Base-by-base conservation (phyloP, 2,113 vertebrate genomes). In the Catharus bicknelli region DNA sequence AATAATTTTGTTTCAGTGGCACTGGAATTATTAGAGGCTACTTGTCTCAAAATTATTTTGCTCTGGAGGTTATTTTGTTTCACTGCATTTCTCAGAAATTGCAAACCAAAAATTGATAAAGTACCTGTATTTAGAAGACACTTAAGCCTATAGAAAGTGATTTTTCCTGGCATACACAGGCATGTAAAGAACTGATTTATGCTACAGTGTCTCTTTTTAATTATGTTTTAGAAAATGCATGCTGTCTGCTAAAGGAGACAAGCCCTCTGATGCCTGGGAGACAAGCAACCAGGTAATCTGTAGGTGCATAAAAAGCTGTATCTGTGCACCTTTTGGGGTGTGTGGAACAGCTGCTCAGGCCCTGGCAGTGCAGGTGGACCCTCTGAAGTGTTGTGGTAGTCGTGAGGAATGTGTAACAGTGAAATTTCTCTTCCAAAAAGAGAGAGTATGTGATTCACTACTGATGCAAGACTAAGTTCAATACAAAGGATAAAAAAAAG, bases 171-270 rank as follows among this genome's bases (percentile, higher is more conserved):
- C 26, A n/a, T 45, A 17, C 51, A 16, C 11, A 64, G 47, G 73
- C 25, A 5, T 48, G 15, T 77, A 42, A 47, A 77, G 72, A 89
- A 62, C 4, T 6, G 69, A 20, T 80, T 89, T 26, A 61, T n/a
- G 32, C 58, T 58, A 20, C 57, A 38, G 38, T 38, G 38, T 88
- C 90, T 64, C 66, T 89, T 76, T 90, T 64, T 13, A 55, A 77
- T 38, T 88, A 55, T 91, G 36, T 90, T 95, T 36, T 93, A 98
- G 98, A 89, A 98, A 97, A 94, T 97, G 97, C 22, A 94, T 98
- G 36, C 79, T 97, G 58, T 96, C 94, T 48, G 87, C 92, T 87
- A 97, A 96, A 92, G 96, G 96, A 90, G 97, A 97, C 42, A 91
- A 86, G 84, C 95, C 92, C 26, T 87, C 95, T 57, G 81, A 96